Evolutionary conservation across 2,113 vertebrate species (phyloP).

Genomic region (Tympanuchus pallidicinctus): DNA sequence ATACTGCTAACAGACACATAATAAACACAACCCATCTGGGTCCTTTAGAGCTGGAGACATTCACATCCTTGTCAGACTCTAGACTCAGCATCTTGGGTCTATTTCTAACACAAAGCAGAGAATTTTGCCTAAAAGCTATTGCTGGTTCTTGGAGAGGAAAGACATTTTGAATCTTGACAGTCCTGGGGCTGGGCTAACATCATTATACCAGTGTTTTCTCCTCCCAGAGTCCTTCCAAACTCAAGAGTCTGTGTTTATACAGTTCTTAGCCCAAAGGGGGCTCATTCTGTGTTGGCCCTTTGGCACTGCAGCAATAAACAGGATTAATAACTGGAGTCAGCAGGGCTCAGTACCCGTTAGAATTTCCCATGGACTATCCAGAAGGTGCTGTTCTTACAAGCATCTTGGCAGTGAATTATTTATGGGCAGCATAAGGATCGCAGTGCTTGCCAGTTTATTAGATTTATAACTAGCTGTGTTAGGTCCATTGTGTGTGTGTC

Average conservation of each 20-base stretch:
- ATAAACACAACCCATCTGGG: not conserved
- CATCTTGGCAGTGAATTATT: slow-evolving; percentile 73
- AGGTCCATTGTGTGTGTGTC: slow-evolving; percentile 4
- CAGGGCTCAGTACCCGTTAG: slow-evolving; percentile 43
- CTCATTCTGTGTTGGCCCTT: slow-evolving; percentile 41
- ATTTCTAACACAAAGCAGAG: slow-evolving; percentile 15
- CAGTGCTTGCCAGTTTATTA: slow-evolving; percentile 64
- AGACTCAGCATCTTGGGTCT: slow-evolving; percentile 6
- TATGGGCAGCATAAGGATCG: slow-evolving; percentile 63
- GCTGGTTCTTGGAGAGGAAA: slow-evolving; percentile 46
- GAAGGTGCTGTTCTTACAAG: slow-evolving; percentile 66
- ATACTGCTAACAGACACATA: not conserved
- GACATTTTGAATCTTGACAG: slow-evolving; percentile 18
- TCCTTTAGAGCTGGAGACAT: not conserved
- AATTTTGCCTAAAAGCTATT: slow-evolving; percentile 45
- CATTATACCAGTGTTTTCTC: not conserved
- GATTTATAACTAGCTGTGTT: slow-evolving; percentile 65
- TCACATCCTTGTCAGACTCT: slow-evolving; percentile 7
- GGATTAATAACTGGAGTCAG: slow-evolving; percentile 66
- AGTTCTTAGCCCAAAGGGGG: slow-evolving; percentile 44
- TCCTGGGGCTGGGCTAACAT: slow-evolving; percentile 11
- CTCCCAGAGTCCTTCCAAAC: slow-evolving; percentile 39
- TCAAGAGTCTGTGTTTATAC: slow-evolving; percentile 53
- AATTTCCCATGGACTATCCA: slow-evolving; percentile 66
- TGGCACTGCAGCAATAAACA: slow-evolving; percentile 60